phyloP scores from a whole-genome alignment of 2,797 vertebrate species.

The Cephalopachus bancanus region DNA sequence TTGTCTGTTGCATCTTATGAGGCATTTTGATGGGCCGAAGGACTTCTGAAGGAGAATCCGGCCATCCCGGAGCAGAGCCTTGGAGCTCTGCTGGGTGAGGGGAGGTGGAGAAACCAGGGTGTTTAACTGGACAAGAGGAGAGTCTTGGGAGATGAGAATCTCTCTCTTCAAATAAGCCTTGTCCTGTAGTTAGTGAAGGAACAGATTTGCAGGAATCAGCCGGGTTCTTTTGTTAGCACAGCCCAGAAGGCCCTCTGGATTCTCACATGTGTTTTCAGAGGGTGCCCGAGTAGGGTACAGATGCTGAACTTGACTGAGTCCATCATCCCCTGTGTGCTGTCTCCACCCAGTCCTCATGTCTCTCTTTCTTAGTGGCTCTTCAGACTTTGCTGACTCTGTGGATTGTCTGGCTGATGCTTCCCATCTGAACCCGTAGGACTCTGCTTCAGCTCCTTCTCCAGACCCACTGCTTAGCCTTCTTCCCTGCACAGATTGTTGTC shows the following conservation, averaged over 20 bases:
- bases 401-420: neutral
- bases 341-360: neutral
- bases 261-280: neutral
- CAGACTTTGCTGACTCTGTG: neutral
- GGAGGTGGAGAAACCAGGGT: neutral
- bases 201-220: neutral
- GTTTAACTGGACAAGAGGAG: neutral
- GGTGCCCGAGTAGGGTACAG: accelerated
- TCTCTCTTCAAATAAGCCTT: neutral
- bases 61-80: neutral
- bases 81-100: neutral
- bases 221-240: neutral
- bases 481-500: neutral
- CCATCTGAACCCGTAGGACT: neutral
- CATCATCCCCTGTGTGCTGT: neutral
- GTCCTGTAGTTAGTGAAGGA: neutral
- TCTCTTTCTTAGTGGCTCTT: neutral
- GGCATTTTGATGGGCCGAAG: constrained; percentile 23
- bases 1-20: constrained; percentile 36
- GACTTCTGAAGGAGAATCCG: neutral
- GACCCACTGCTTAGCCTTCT: neutral
- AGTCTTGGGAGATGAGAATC: neutral
- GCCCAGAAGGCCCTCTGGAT: neutral
- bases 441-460: neutral
- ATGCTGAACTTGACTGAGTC: neutral